Evolutionary conservation across 2,113 vertebrate genomes (phyloP).

Genomic region (Nothocercus julius): DNA sequence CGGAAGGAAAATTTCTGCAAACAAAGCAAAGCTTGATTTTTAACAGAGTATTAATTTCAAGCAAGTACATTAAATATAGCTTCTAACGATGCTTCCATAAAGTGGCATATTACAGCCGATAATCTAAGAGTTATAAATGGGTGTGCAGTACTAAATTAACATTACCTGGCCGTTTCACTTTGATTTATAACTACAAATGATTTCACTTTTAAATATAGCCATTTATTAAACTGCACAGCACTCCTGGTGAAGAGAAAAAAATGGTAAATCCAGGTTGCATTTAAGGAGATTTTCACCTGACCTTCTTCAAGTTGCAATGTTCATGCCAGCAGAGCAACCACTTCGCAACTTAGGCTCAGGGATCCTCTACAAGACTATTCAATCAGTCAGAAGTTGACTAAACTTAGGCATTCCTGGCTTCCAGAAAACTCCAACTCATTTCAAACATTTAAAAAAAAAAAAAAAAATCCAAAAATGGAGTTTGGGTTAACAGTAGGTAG

Average conservation of each 20-base stretch:
- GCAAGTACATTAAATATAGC: neutral
- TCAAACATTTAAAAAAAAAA: neutral
- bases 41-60: neutral
- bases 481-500: neutral
- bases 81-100: neutral
- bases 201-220: neutral
- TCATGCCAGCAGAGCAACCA: neutral
- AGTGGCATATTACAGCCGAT: neutral
- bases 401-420: neutral
- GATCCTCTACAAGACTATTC: neutral
- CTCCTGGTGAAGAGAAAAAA: neutral
- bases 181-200: neutral
- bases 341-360: neutral
- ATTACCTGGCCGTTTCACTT: neutral
- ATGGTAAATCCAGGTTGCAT: accelerated
- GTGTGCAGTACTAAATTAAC: neutral
- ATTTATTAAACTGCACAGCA: neutral
- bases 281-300: neutral
- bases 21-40: neutral
- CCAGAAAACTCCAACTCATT: neutral
- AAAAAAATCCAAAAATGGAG: neutral
- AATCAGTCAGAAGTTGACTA: neutral
- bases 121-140: neutral
- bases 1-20: neutral
- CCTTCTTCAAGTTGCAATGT: neutral